Percentiles rank a stretch among this genome's conserved stretches.
These are phyloP conservation scores for Drosophila suboccidentalis DNA, from an alignment of 2,888 invertebrate genomes.

Conservation along the genomic window DNA sequence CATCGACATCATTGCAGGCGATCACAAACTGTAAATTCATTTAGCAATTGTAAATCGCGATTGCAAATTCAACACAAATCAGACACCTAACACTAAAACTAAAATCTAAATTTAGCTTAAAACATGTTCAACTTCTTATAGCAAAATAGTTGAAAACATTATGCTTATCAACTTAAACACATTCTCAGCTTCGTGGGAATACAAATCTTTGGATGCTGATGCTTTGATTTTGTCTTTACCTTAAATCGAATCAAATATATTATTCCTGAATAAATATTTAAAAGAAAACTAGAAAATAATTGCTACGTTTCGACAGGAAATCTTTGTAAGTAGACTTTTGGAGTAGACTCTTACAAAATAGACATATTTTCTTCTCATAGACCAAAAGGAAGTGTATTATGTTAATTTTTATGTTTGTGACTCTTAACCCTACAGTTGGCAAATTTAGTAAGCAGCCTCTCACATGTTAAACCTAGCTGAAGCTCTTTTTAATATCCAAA, in stretches of 20 bases:
- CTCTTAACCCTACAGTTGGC: neutral
- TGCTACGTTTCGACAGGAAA: no score
- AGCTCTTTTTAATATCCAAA: neutral
- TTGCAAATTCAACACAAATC: slow-evolving; percentile 16
- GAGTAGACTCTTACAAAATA: no score
- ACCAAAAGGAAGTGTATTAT: no score
- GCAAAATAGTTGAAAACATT: neutral
- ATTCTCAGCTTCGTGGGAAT: neutral
- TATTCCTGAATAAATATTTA: no score
- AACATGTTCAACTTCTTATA: neutral
- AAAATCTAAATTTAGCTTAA: neutral
- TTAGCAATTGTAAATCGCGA: slow-evolving; percentile 24
- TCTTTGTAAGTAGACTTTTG: no score
- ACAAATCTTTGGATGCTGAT: no score
- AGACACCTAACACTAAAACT: neutral
- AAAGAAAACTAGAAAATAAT: no score
- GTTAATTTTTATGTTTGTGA: no score
- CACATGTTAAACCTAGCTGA: no score
- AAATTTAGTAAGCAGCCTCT: neutral
- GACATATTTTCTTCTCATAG: no score
- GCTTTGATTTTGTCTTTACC: neutral
- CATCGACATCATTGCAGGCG: slow-evolving; percentile 13
- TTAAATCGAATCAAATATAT: no score
- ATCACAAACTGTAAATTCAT: slow-evolving; percentile 38
- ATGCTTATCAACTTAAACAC: neutral